These are phyloP conservation scores for Lasioglossum calceatum DNA, from an alignment of 2,888 invertebrate species.

Conservation along the genomic window DNA sequence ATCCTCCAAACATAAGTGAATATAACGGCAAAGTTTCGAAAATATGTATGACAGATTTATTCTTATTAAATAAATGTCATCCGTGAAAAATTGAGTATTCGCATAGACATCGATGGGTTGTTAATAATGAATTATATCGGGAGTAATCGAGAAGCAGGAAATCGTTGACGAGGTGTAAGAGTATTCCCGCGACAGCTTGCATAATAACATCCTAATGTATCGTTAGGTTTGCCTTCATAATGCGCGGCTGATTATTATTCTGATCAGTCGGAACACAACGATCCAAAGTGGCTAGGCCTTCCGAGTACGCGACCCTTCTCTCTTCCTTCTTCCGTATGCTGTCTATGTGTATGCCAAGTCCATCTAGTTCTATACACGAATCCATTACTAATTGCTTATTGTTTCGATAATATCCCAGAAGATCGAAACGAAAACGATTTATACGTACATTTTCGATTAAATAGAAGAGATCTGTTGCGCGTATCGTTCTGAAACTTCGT, in stretches of 20 bases:
- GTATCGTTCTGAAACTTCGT: not conserved
- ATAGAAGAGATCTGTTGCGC: not conserved
- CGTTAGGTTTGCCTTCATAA: conserved; percentile 34
- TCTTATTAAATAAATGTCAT: not conserved
- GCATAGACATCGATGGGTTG: not conserved
- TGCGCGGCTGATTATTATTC: conserved; percentile 59
- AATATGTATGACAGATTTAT: not conserved
- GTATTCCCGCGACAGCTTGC: conserved; percentile 30
- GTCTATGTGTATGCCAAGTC: conserved; percentile 35
- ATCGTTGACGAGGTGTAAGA: conserved; percentile 36
- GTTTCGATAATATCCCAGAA: not conserved
- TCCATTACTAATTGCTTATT: conserved; percentile 17
- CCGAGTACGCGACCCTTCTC: conserved; percentile 48
- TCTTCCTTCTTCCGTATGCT: conserved; percentile 65
- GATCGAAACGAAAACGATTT: not conserved
- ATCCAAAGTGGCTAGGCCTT: conserved; percentile 49
- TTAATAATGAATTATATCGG: not conserved
- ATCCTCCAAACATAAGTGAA: not conserved
- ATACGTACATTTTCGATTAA: not conserved
- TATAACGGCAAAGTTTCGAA: not conserved
- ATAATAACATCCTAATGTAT: conserved; percentile 49
- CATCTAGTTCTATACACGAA: conserved; percentile 45
- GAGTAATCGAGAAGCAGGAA: conserved; percentile 11
- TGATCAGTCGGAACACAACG: conserved; percentile 56
- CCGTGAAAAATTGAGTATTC: not conserved